Evolutionary conservation across 2,113 vertebrate genomes (phyloP).

Genomic region (Pungitius pungitius): DNA sequence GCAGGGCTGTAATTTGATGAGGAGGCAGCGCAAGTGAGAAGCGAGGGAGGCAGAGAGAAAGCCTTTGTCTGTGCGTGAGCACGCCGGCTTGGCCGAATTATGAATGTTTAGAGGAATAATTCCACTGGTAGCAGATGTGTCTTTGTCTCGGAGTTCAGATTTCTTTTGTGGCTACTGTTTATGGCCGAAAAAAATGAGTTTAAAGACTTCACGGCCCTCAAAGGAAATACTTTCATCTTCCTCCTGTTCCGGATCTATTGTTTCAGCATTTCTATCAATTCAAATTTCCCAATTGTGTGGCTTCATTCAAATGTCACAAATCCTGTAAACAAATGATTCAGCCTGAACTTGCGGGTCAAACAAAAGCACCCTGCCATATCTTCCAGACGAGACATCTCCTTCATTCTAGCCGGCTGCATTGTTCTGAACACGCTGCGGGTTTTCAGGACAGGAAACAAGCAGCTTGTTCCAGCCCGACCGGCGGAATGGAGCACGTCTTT

Average conservation of each 20-base stretch:
- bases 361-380: constrained; percentile 47
- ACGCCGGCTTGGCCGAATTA: constrained; percentile 39
- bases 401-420: constrained; percentile 65
- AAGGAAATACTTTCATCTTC: constrained; percentile 62
- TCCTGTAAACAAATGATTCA: constrained; percentile 73
- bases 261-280: constrained; percentile 65
- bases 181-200: constrained; percentile 34
- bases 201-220: constrained; percentile 2
- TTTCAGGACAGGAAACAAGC: constrained; percentile 77
- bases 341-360: constrained; percentile 62
- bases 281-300: constrained; percentile 57
- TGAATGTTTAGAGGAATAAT: constrained; percentile 40
- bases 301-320: constrained; percentile 75
- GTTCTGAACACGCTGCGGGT: constrained; percentile 64
- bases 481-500: constrained; percentile 76
- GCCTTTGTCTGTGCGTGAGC: constrained; percentile 45
- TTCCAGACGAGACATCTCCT: constrained; percentile 68
- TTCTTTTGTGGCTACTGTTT: constrained; percentile 21
- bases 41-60: constrained; percentile 56
- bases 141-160: neutral
- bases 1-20: constrained; percentile 81
- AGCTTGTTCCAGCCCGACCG: constrained; percentile 76
- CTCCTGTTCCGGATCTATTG: constrained; percentile 62
- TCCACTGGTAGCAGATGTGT: constrained; percentile 1
- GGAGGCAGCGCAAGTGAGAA: constrained; percentile 69